A percentile compares a stretch with the other conserved stretches of the same genome.
Evolutionary conservation across 2,888 invertebrate genomes (phyloP).

Genomic region (Netelia inedita): DNA sequence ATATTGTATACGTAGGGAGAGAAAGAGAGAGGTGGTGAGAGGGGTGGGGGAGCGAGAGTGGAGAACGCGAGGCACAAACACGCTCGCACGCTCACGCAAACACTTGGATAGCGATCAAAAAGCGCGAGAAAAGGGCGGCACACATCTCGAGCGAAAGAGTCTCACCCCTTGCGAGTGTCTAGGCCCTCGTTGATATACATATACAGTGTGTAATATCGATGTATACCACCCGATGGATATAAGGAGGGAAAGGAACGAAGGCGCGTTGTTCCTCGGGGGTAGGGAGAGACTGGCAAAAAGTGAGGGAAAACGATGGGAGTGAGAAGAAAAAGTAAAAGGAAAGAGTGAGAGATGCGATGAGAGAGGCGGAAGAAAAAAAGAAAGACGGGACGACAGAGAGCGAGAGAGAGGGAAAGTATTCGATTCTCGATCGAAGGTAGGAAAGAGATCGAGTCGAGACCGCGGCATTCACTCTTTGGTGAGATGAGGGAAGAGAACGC

Average conservation of each 20-base stretch:
- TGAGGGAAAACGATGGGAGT: constrained; percentile 7
- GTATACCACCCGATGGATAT: constrained; percentile 3
- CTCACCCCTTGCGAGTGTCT: constrained; percentile 15
- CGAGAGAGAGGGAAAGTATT: constrained; percentile 42
- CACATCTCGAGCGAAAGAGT: constrained; percentile 32
- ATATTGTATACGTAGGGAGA: background rate
- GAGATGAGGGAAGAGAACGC: constrained; percentile 65
- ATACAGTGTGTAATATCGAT: constrained; percentile 1
- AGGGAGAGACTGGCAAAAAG: constrained; percentile 10
- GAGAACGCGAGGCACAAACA: constrained; percentile 57
- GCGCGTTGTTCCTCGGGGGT: background rate
- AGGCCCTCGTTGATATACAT: background rate
- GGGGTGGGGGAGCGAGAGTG: constrained; percentile 2
- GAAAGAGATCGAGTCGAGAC: constrained; percentile 12
- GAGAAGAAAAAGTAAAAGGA: constrained; percentile 40
- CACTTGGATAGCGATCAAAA: constrained; percentile 71
- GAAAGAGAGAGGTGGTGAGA: background rate
- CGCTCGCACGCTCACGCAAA: constrained; percentile 66
- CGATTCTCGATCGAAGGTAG: constrained; percentile 41
- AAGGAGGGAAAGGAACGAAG: constrained; percentile 21
- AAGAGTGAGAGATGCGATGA: constrained; percentile 23
- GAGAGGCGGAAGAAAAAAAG: constrained; percentile 38
- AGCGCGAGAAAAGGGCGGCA: constrained; percentile 53
- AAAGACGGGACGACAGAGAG: constrained; percentile 26
- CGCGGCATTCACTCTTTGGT: constrained; percentile 53